A percentile compares a stretch with the other conserved stretches of the same genome.
Evolutionary conservation across 2,113 vertebrate species (phyloP).

Genomic region (Protomyctophum bolini): DNA sequence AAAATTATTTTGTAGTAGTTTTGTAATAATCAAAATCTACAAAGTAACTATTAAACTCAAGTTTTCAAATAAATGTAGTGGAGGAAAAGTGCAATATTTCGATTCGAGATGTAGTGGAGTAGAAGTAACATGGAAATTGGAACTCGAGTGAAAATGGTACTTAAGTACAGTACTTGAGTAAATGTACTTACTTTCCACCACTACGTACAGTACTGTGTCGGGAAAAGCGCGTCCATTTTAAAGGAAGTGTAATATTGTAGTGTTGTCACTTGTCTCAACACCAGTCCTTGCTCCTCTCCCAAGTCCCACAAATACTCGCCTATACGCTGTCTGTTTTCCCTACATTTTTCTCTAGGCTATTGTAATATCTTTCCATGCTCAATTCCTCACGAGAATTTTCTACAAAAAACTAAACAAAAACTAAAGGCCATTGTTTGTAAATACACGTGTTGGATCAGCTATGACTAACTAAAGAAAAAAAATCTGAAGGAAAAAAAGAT

Average conservation of each 20-base stretch:
- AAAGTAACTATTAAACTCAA: no score
- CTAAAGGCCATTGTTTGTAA: constrained; percentile 93
- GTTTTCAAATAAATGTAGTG: no score
- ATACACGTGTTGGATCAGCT: constrained; percentile 96
- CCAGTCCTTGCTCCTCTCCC: constrained; percentile 33
- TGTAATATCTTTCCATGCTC: constrained; percentile 49
- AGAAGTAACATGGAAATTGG: no score
- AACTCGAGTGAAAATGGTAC: no score
- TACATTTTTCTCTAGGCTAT: constrained; percentile 1
- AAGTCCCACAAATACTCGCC: not conserved
- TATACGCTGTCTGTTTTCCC: not conserved
- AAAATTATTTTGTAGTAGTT: no score
- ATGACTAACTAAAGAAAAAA: constrained; percentile 85
- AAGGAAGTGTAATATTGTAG: constrained; percentile 35
- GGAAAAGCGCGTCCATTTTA: constrained; percentile 44
- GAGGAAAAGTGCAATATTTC: no score
- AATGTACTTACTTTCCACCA: no score
- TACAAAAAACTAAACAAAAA: constrained; percentile 83
- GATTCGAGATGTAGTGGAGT: no score
- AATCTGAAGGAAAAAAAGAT: constrained; percentile 50
- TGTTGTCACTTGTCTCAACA: constrained; percentile 56
- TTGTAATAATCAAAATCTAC: no score
- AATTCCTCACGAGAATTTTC: constrained; percentile 57
- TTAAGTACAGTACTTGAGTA: no score
- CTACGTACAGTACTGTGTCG: constrained; percentile 21